A percentile compares a stretch with the other conserved stretches of the same genome.
phyloP scores from a whole-genome alignment of 1,140 invertebrate genomes.

The Procambarus virginalis region DNA sequence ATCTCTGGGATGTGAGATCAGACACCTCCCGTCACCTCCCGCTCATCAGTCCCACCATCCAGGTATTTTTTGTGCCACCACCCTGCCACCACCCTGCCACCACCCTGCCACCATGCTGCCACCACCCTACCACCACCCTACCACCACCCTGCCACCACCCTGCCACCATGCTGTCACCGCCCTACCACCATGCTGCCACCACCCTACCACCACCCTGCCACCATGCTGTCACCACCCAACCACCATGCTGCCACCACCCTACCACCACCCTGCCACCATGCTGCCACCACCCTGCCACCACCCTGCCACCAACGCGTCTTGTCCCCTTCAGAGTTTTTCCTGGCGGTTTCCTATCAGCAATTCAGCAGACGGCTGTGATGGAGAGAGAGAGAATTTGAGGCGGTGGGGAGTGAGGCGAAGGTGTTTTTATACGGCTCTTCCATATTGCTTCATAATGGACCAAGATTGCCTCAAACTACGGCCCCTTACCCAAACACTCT shows the following conservation, averaged over 20 bases:
- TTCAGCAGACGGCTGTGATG: slow-evolving; percentile 17
- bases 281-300: neutral
- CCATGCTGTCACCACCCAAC: too few species aligned
- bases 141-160: neutral
- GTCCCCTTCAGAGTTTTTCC: neutral
- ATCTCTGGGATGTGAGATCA: too few species aligned
- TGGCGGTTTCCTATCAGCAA: slow-evolving; percentile 4
- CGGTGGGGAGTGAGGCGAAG: slow-evolving; percentile 1
- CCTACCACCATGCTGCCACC: neutral
- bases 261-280: neutral
- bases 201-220: too few species aligned
- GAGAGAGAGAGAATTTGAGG: slow-evolving; percentile 6
- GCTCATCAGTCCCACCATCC: too few species aligned
- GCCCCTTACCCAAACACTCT: slow-evolving; percentile 64
- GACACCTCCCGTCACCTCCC: too few species aligned
- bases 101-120: too few species aligned
- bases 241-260: too few species aligned
- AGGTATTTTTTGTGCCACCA: too few species aligned
- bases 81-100: too few species aligned
- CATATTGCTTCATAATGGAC: slow-evolving; percentile 68
- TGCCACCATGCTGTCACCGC: neutral
- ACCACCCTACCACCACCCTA: too few species aligned
- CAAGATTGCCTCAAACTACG: slow-evolving; percentile 66
- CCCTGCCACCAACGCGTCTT: neutral
- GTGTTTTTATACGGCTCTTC: slow-evolving; percentile 58